Conservation (phyloP, 2,797 vertebrate species). For the Melanotaenia nigrans region DNA sequence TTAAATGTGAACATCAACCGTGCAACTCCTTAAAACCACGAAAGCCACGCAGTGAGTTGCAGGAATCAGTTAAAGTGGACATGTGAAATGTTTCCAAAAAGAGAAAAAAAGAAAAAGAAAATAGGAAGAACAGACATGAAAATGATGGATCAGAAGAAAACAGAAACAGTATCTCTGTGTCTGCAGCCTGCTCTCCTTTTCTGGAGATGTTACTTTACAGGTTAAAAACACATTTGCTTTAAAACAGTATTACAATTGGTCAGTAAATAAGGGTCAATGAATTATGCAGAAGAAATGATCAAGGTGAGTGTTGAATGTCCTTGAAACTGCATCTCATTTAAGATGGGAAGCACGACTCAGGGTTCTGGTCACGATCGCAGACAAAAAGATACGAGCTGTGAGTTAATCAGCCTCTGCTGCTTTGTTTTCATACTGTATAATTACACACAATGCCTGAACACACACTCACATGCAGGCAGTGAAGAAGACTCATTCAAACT, state of each 20-base stretch:
- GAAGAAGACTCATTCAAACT: slow-evolving; percentile 38
- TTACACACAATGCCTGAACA: slow-evolving; percentile 38
- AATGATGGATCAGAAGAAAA: too few species aligned
- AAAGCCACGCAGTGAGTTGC: too few species aligned
- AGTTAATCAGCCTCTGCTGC: slow-evolving; percentile 61
- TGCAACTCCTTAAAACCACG: too few species aligned
- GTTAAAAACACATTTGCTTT: slow-evolving; percentile 14
- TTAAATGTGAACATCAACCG: too few species aligned
- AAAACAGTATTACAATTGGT: slow-evolving; percentile 35
- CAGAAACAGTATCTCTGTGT: too few species aligned
- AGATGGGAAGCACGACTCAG: slow-evolving; percentile 43
- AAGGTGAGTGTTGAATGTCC: slow-evolving; percentile 50
- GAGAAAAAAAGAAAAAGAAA: too few species aligned
- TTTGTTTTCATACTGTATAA: slow-evolving; percentile 64
- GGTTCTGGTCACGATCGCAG: slow-evolving; percentile 31
- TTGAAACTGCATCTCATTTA: slow-evolving; percentile 53
- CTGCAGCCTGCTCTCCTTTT: too few species aligned
- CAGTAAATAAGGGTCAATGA: slow-evolving; percentile 46
- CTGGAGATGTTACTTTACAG: background rate
- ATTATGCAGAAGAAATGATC: slow-evolving; percentile 56
- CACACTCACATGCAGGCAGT: slow-evolving; percentile 4
- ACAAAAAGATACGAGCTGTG: slow-evolving; percentile 30
- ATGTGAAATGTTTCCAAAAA: too few species aligned
- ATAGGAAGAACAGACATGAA: too few species aligned
- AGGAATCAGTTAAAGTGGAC: too few species aligned